Percentiles rank a stretch among this genome's conserved stretches.
These are phyloP conservation scores for Herpetotheres cachinnans DNA, from an alignment of 2,113 vertebrate genomes.

Conservation along the genomic window DNA sequence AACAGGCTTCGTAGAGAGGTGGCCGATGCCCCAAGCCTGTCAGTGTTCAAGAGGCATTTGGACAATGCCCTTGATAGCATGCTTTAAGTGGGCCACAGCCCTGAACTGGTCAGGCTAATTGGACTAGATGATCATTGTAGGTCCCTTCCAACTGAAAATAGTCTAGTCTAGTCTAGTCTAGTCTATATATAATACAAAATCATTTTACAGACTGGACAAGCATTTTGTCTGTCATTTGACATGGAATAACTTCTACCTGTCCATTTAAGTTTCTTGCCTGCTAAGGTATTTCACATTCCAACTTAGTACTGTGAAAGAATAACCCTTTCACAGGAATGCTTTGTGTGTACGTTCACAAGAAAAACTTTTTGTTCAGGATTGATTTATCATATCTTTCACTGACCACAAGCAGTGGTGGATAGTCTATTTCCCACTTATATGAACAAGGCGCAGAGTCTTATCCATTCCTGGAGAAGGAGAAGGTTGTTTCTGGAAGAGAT, in stretches of 20 bases:
- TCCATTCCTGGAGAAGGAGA: not conserved
- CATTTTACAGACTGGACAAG: not conserved
- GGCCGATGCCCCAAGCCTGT: not conserved
- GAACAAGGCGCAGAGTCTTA: not conserved
- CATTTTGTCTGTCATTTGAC: not conserved
- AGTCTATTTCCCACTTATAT: not conserved
- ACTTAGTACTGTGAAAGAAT: not conserved
- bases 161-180: not conserved
- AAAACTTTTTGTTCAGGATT: not conserved
- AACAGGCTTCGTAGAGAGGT: not conserved
- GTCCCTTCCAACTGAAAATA: not conserved
- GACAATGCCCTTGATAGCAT: not conserved
- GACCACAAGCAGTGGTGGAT: not conserved
- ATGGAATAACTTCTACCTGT: not conserved
- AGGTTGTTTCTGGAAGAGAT: not conserved
- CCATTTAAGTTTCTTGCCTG: not conserved
- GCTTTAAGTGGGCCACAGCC: not conserved
- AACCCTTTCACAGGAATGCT: not conserved
- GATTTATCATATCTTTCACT: not conserved
- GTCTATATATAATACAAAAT: not conserved
- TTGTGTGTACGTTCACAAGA: not conserved
- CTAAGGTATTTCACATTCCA: not conserved
- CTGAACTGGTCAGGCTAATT: not conserved
- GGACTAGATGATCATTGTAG: not conserved
- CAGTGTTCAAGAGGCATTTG: not conserved